Evolutionary conservation across 1,140 invertebrate genomes (phyloP).

Genomic region (Epicauta chinensis): DNA sequence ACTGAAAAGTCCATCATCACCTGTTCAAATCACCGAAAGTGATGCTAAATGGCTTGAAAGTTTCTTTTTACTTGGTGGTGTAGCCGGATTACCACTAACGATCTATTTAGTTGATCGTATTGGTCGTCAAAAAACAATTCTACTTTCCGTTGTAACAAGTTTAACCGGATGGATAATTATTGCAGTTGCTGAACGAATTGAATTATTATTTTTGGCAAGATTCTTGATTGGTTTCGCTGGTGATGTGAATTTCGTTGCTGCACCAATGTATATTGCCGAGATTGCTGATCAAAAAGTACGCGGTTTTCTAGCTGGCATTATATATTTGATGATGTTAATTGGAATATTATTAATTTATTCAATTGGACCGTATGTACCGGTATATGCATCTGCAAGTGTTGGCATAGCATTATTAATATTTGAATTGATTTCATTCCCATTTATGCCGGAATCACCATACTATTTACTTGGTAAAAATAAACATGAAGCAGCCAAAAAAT

Average conservation of each 20-base stretch:
- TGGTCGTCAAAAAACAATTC: constrained; percentile 56
- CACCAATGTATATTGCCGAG: constrained; percentile 40
- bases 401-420: constrained; percentile 20
- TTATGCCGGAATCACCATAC: constrained; percentile 31
- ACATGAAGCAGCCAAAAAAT: constrained; percentile 44
- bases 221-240: constrained; percentile 33
- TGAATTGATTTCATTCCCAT: constrained; percentile 18
- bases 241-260: constrained; percentile 34
- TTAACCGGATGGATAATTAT: constrained; percentile 57
- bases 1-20: constrained; percentile 39
- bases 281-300: constrained; percentile 37
- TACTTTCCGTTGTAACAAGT: constrained; percentile 52
- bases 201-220: constrained; percentile 48
- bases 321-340: constrained; percentile 35
- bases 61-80: constrained; percentile 54
- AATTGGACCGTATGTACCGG: constrained; percentile 30
- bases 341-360: constrained; percentile 32
- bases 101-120: constrained; percentile 51
- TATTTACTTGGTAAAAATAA: constrained; percentile 32
- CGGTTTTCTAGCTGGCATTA: constrained; percentile 33
- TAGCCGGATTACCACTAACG: constrained; percentile 52
- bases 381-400: constrained; percentile 29
- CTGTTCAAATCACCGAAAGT: constrained; percentile 30
- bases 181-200: constrained; percentile 40
- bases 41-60: constrained; percentile 54